Conservation (phyloP, 2,888 invertebrate genomes). For the Trissolcus japonicus region DNA sequence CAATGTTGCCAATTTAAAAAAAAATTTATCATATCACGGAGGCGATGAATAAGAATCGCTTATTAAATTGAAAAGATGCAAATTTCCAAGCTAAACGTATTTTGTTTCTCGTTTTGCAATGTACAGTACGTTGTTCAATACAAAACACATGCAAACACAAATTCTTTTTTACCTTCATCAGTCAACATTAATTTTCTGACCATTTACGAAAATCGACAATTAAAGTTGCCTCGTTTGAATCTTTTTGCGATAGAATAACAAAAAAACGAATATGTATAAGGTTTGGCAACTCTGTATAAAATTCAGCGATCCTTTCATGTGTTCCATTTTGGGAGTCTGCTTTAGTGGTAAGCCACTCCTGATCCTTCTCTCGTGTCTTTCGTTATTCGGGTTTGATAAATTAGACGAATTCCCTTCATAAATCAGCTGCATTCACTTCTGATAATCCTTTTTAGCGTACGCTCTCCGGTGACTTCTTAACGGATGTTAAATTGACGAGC, state of each 20-base stretch:
- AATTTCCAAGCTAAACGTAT: constrained; percentile 7
- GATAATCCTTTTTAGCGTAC: constrained; percentile 40
- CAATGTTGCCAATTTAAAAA: constrained; percentile 44
- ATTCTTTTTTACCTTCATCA: no score
- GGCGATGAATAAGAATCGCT: constrained; percentile 39
- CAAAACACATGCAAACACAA: no score
- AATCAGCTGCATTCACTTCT: constrained; percentile 38
- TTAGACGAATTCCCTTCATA: constrained; percentile 38
- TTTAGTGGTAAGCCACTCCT: constrained; percentile 24
- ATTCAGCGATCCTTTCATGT: constrained; percentile 12
- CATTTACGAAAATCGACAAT: no score
- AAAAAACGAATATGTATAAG: no score
- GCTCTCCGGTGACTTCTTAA: constrained; percentile 40
- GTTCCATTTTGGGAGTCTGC: constrained; percentile 28
- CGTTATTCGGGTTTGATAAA: constrained; percentile 38
- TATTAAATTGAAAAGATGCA: constrained; percentile 38
- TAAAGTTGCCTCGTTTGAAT: no score
- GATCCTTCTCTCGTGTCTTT: constrained; percentile 37
- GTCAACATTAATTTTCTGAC: no score
- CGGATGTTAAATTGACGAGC: constrained; percentile 49
- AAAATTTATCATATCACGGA: constrained; percentile 29
- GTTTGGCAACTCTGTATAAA: constrained; percentile 14
- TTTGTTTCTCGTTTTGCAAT: no score
- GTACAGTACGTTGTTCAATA: no score
- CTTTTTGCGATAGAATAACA: no score